Conservation (phyloP, 1,140 invertebrate species). For the Lysiphlebus fabarum region DNA sequence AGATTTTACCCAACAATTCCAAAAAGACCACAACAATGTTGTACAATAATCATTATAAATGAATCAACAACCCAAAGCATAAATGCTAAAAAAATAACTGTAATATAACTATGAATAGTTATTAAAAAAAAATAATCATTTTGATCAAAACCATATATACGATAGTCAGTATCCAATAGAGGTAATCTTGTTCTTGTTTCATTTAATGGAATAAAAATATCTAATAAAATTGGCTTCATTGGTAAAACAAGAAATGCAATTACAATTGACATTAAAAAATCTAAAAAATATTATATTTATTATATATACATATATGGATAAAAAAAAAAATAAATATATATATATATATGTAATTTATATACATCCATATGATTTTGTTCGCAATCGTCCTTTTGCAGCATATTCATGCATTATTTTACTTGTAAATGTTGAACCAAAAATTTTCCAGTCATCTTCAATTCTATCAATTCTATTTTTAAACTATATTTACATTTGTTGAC, state of each 20-base stretch:
- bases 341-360: too few relatives aligned
- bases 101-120: neutral
- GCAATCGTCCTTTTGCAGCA: too few relatives aligned
- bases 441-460: too few relatives aligned
- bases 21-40: conserved; percentile 9
- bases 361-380: too few relatives aligned
- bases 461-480: too few relatives aligned
- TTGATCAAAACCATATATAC: neutral
- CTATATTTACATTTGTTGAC: too few relatives aligned
- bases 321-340: too few relatives aligned
- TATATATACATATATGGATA: too few relatives aligned
- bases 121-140: neutral
- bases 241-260: neutral
- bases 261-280: too few relatives aligned
- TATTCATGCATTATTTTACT: too few relatives aligned
- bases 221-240: neutral
- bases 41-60: neutral
- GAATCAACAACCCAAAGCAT: neutral
- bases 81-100: neutral
- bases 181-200: neutral
- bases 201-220: neutral
- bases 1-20: neutral
- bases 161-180: neutral
- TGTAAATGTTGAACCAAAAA: too few relatives aligned
- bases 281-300: too few relatives aligned